Percentiles rank a stretch among this genome's conserved stretches.
These are phyloP conservation scores for Pammene fasciana DNA, from an alignment of 2,888 invertebrate species.

Conservation along the genomic window DNA sequence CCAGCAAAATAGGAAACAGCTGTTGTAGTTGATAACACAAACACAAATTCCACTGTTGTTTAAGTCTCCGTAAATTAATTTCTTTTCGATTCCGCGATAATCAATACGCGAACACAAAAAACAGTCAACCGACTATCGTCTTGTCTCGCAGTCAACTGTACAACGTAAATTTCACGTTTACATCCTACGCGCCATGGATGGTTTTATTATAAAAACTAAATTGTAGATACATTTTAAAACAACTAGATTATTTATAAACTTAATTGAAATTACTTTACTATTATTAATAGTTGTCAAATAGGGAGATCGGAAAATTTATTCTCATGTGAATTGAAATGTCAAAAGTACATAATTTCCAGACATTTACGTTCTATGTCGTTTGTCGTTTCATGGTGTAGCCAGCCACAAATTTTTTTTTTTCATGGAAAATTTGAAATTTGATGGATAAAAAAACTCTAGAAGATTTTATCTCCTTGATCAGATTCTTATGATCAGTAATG, in stretches of 20 bases:
- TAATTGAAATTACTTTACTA: background rate
- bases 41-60: constrained; percentile 32
- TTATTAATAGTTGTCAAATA: background rate
- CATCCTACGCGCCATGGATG: constrained; percentile 17
- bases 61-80: constrained; percentile 17
- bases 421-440: background rate
- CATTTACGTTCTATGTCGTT: constrained; percentile 11
- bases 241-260: background rate
- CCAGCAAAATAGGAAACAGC: constrained; percentile 12
- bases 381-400: background rate
- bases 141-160: constrained; percentile 36
- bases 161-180: constrained; percentile 42
- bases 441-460: background rate
- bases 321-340: background rate
- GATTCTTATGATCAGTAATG: too few relatives aligned
- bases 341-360: background rate
- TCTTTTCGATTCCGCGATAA: constrained; percentile 38
- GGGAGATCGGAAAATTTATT: background rate
- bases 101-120: constrained; percentile 42
- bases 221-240: background rate
- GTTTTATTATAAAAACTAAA: background rate
- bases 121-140: constrained; percentile 34
- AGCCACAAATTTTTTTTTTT: too few relatives aligned
- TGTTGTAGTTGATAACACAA: constrained; percentile 16
- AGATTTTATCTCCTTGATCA: too few relatives aligned